phyloP scores from a whole-genome alignment of 1,140 invertebrate genomes.

The Samia ricini region DNA sequence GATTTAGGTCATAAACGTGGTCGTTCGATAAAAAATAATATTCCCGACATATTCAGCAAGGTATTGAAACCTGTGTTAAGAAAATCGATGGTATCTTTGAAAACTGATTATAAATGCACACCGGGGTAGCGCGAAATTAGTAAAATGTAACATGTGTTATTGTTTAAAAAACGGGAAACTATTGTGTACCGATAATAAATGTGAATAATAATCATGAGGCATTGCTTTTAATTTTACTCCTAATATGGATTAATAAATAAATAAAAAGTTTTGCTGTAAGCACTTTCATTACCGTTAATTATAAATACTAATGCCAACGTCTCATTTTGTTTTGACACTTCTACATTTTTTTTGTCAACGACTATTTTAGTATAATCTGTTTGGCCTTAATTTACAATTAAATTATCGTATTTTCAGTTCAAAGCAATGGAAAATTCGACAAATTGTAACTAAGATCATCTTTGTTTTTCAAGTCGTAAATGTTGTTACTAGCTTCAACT shows the following conservation, averaged over 20 bases:
- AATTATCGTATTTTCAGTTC: too few species aligned
- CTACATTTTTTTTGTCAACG: too few species aligned
- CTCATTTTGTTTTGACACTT: too few species aligned
- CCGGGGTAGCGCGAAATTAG: conserved; percentile 26
- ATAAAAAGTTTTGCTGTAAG: background rate
- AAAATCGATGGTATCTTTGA: conserved; percentile 40
- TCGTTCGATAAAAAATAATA: conserved; percentile 8
- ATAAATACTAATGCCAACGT: too few species aligned
- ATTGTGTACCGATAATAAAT: conserved; percentile 46
- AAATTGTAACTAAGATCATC: too few species aligned
- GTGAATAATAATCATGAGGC: conserved; percentile 22
- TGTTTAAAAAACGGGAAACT: conserved; percentile 54
- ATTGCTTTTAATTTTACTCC: conserved; percentile 1
- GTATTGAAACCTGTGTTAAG: conserved; percentile 36
- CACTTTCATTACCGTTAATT: background rate
- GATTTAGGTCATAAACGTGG: background rate
- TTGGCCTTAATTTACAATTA: too few species aligned
- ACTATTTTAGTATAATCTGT: too few species aligned
- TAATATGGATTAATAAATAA: background rate
- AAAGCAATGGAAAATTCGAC: too few species aligned
- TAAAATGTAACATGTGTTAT: conserved; percentile 47
- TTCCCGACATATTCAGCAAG: conserved; percentile 33
- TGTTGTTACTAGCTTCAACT: too few species aligned
- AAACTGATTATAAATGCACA: conserved; percentile 27
- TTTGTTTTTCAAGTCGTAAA: too few species aligned